Conservation (phyloP, 2,797 vertebrate genomes). For the Prionace glauca region DNA sequence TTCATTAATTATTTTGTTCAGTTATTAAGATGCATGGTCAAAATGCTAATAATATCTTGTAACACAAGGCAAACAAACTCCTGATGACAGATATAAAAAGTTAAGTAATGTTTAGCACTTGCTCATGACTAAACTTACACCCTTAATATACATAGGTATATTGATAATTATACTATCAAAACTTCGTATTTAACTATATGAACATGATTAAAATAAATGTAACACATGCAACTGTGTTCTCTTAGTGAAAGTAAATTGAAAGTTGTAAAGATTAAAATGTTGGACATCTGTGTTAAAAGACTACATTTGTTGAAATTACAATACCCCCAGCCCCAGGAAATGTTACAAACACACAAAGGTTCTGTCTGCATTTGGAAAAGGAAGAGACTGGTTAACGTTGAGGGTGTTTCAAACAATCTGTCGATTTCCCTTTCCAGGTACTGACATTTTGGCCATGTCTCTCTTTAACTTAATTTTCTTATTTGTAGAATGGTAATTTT, state of each 20-base stretch:
- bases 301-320: no score
- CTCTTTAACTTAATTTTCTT: neutral
- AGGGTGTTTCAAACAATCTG: conserved; percentile 2
- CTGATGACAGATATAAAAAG: neutral
- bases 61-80: neutral
- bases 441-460: neutral
- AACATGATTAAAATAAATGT: neutral
- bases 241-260: neutral
- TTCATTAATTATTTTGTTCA: neutral
- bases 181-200: neutral
- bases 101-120: neutral
- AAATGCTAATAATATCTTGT: neutral
- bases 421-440: neutral
- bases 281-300: neutral
- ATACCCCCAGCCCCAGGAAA: neutral
- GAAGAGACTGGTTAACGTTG: neutral
- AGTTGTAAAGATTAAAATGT: neutral
- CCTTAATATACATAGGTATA: neutral
- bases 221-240: neutral
- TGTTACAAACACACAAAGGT: neutral
- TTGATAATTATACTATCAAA: neutral
- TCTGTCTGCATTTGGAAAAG: neutral
- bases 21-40: neutral
- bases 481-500: neutral
- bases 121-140: neutral